Conservation (phyloP, 2,888 invertebrate genomes). For the Scaeva pyrastri region DNA sequence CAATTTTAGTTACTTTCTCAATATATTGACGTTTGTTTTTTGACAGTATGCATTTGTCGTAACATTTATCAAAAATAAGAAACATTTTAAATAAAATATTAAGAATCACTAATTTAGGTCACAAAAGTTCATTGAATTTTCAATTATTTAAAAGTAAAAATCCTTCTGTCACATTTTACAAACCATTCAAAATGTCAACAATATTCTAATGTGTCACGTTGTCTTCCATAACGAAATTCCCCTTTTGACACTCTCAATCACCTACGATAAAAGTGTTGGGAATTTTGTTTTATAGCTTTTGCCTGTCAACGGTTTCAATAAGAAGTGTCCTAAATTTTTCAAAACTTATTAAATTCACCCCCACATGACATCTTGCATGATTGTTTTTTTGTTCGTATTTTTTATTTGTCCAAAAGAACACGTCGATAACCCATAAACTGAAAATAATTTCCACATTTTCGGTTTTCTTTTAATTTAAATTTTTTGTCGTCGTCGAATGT, state of each 20-base stretch:
- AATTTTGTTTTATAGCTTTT: constrained; percentile 18
- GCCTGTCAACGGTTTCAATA: constrained; percentile 35
- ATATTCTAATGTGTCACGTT: constrained; percentile 16
- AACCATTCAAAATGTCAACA: constrained; percentile 1
- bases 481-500: background rate
- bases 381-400: background rate
- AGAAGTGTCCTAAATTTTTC: constrained; percentile 54
- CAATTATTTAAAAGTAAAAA: background rate
- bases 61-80: too few relatives aligned
- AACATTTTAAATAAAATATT: too few relatives aligned
- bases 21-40: too few relatives aligned
- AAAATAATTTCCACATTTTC: constrained; percentile 52
- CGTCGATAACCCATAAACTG: constrained; percentile 68
- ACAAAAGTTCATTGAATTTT: too few relatives aligned
- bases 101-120: too few relatives aligned
- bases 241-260: constrained; percentile 6
- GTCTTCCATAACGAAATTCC: background rate
- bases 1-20: too few relatives aligned
- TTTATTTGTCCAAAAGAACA: constrained; percentile 16
- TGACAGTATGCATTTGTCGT: too few relatives aligned
- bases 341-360: constrained; percentile 45
- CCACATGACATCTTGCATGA: constrained; percentile 11
- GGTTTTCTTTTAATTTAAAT: background rate
- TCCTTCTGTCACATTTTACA: background rate
- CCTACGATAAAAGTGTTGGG: constrained; percentile 4